Evolutionary conservation across 2,797 vertebrate species (phyloP).

Genomic region (Chelidonichthys spinosus): DNA sequence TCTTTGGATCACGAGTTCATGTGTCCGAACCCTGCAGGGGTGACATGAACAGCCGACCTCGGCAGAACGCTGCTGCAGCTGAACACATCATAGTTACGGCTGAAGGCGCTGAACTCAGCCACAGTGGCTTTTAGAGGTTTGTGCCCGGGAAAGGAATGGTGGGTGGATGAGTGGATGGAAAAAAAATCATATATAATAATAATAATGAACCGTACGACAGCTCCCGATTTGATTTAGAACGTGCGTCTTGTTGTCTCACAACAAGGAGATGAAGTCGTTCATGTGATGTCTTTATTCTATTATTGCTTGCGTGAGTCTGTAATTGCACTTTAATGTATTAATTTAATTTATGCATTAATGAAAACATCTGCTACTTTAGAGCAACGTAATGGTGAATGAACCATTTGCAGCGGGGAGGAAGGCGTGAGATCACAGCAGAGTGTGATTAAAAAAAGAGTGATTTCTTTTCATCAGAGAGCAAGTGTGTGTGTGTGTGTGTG

Average conservation of each 20-base stretch:
- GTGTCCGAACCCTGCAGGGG: slow-evolving; percentile 43
- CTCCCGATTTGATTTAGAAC: not conserved
- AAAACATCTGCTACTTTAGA: slow-evolving; percentile 39
- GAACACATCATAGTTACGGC: slow-evolving; percentile 41
- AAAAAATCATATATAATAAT: slow-evolving; percentile 27
- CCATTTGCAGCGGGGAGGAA: slow-evolving; percentile 10
- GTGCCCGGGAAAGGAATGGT: slow-evolving; percentile 1
- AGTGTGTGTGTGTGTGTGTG: slow-evolving; percentile 70
- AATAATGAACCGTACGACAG: not conserved
- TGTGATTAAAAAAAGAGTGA: slow-evolving; percentile 65
- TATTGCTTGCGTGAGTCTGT: slow-evolving; percentile 7
- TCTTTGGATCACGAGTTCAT: slow-evolving; percentile 25
- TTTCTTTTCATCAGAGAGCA: slow-evolving; percentile 67
- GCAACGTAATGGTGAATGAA: slow-evolving; percentile 20
- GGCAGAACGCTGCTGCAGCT: slow-evolving; percentile 32
- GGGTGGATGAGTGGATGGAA: slow-evolving; percentile 11
- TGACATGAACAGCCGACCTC: slow-evolving; percentile 44
- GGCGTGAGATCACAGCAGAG: slow-evolving; percentile 50
- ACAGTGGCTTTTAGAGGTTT: slow-evolving; percentile 31
- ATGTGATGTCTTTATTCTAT: slow-evolving; percentile 9
- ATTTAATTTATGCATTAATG: slow-evolving; percentile 15
- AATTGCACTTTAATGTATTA: slow-evolving; percentile 8
- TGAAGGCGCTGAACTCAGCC: slow-evolving; percentile 31
- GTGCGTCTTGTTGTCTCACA: slow-evolving; percentile 1
- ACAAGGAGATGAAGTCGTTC: slow-evolving; percentile 1